phyloP scores from a whole-genome alignment of 1,140 invertebrate species.

The Drosophila parabipectinata region DNA sequence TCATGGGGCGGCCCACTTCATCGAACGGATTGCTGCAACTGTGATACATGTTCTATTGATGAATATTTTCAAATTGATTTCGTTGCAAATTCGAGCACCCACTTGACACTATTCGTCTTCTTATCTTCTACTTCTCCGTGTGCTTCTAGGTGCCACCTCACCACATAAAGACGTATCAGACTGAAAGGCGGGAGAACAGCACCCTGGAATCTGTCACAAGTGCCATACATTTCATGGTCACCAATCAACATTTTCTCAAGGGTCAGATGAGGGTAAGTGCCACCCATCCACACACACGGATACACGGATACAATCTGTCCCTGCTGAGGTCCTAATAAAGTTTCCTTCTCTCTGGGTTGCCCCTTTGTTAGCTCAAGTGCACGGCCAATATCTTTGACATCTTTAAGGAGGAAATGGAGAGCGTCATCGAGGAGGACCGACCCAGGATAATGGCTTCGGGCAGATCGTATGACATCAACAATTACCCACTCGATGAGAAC shows the following conservation, averaged over 20 bases:
- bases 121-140: neutral
- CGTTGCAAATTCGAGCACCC: constrained; percentile 26
- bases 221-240: constrained; percentile 85
- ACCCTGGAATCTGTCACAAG: constrained; percentile 79
- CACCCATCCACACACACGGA: neutral
- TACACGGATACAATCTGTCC: neutral
- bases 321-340: constrained; percentile 19
- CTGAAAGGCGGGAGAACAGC: constrained; percentile 72
- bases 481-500: constrained; percentile 75
- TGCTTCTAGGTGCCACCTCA: constrained; percentile 73
- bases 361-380: constrained; percentile 73
- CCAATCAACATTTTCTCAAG: constrained; percentile 85
- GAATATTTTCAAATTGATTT: constrained; percentile 75
- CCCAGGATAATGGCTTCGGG: constrained; percentile 82
- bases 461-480: constrained; percentile 80
- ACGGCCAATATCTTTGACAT: constrained; percentile 80
- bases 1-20: constrained; percentile 36
- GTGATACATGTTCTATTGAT: constrained; percentile 30
- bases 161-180: constrained; percentile 80
- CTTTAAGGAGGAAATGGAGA: constrained; percentile 82
- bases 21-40: constrained; percentile 43
- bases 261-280: constrained; percentile 85
- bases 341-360: neutral
- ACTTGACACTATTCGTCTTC: constrained; percentile 61
- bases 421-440: constrained; percentile 79